These are phyloP conservation scores for Colaptes auratus DNA, from an alignment of 2,113 vertebrate genomes.

Conservation along the genomic window DNA sequence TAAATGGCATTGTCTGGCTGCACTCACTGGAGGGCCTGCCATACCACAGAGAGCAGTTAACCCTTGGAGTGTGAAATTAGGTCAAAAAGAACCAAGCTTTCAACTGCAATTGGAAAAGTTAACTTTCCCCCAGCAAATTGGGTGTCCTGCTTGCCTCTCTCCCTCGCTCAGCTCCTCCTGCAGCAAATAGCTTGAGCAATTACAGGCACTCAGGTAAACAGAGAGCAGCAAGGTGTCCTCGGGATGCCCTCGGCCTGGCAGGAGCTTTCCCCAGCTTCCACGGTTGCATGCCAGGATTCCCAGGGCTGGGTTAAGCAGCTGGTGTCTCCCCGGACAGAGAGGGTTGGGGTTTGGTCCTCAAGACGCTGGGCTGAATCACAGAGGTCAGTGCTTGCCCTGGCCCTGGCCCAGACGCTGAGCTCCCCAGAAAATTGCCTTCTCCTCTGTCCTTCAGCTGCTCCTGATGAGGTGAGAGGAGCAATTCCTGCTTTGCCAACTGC, in stretches of 20 bases:
- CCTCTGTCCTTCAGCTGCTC: conserved; percentile 3
- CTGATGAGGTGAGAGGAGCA: background rate
- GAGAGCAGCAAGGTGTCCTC: background rate
- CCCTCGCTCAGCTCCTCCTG: background rate
- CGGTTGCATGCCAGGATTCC: background rate
- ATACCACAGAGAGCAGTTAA: conserved; percentile 55
- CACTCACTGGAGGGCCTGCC: conserved; percentile 47
- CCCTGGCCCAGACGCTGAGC: background rate
- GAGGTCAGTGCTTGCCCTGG: background rate
- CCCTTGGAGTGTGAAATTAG: conserved; percentile 70
- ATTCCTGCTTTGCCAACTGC: background rate
- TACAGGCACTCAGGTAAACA: background rate
- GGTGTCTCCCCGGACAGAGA: background rate
- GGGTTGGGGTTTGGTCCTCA: background rate
- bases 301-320: background rate
- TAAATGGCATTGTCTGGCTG: conserved; percentile 69
- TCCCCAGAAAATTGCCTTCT: background rate
- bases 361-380: background rate
- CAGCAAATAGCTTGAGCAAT: background rate
- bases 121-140: conserved; percentile 55
- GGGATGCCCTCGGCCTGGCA: background rate
- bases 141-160: conserved; percentile 50
- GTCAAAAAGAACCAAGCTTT: conserved; percentile 61
- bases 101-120: conserved; percentile 65
- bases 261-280: background rate